These are phyloP conservation scores for Dendrolimus kikuchii DNA, from an alignment of 1,140 invertebrate genomes.

Conservation along the genomic window DNA sequence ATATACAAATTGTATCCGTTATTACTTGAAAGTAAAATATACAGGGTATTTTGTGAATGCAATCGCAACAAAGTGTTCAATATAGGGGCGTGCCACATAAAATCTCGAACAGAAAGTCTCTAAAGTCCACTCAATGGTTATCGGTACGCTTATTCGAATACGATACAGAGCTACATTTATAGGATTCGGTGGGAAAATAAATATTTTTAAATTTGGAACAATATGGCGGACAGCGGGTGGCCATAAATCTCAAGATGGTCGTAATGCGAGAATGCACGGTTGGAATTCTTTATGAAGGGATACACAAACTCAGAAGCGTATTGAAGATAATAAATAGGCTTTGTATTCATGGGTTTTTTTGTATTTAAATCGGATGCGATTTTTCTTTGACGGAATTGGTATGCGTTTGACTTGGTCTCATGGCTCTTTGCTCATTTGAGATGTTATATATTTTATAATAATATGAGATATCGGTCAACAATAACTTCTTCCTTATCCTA, in stretches of 20 bases:
- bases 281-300: constrained; percentile 62
- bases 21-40: no score
- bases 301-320: constrained; percentile 27
- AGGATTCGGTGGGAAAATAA: constrained; percentile 46
- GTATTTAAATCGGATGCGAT: no score
- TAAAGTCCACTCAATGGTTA: constrained; percentile 40
- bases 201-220: constrained; percentile 69
- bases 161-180: constrained; percentile 13
- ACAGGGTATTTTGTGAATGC: no score
- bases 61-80: constrained; percentile 3
- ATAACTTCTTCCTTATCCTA: no score
- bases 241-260: constrained; percentile 64
- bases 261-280: constrained; percentile 54
- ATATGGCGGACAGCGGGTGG: constrained; percentile 60
- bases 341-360: constrained; percentile 15
- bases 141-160: constrained; percentile 34
- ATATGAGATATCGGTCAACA: no score
- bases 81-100: constrained; percentile 23
- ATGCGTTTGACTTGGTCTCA: no score
- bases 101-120: constrained; percentile 38
- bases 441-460: no score
- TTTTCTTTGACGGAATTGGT: no score
- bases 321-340: constrained; percentile 27
- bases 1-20: no score
- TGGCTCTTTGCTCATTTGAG: no score